Evolutionary conservation across 2,113 vertebrate species (phyloP), one percentile per base, ranked within the genome.

Genomic region (Grammomys surdaster): DNA sequence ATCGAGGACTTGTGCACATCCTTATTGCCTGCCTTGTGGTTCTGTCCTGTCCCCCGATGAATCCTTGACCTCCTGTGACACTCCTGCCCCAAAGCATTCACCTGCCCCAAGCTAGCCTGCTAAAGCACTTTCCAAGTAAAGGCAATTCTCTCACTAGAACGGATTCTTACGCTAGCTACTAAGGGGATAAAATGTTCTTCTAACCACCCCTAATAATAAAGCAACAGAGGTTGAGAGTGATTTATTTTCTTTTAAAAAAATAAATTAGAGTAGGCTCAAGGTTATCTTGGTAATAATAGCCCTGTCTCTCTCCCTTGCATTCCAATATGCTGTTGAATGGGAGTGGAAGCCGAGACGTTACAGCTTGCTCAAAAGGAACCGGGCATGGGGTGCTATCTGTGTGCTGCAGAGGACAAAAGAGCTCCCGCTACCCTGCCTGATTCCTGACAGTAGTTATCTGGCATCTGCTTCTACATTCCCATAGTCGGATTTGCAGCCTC

Each of bases 191-290:
- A 92, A 92, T 95, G 88, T 95, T 95, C 96, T 96, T 97, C 96
- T 20, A 76, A 81, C 84, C 70, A 51, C n/a, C 40, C n/a, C 87
- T 60, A 95, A 95, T 96, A 95, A 96, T 96, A 96, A 96, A 91
- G 95, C 95, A 97, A 97, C 96, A 95, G 94, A 96, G 96, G 96
- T 97, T 96, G 95, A 92, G 88, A 93, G 95, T 92, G 96, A 97
- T 97, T 95, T 98, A 98, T 96, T 97, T 98, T 97, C 95, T 92
- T 96, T 97, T 88, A 75, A 92, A 96, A 96, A 98, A 97, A 96
- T 97, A 97, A 97, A 98, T 97, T 96, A 97, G 96, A 96, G 93
- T 92, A 95, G 95, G 95, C 93, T 98, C 95, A 96, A 96, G 97
- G 96, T 98, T 97, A 98, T 98, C 96, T 97, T 82, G 67, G 96